Percentiles rank a stretch among this genome's conserved stretches.
Evolutionary conservation across 2,113 vertebrate species (phyloP).

Genomic region (Garra rufa): DNA sequence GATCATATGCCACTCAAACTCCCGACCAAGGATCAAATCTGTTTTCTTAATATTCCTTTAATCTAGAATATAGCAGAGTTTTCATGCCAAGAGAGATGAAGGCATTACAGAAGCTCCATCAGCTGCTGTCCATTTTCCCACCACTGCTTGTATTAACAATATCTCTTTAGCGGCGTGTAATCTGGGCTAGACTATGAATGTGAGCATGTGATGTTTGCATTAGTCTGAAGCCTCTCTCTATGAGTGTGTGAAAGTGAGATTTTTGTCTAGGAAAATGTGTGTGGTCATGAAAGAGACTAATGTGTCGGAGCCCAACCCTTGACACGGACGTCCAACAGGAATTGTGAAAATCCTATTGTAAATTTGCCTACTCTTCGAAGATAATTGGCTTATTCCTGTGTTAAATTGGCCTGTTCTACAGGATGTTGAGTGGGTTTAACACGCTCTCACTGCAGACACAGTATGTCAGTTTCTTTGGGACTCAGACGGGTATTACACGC

Average conservation of each 20-base stretch:
- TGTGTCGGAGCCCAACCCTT: conserved; percentile 59
- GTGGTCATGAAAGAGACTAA: conserved; percentile 51
- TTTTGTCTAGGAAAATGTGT: conserved; percentile 53
- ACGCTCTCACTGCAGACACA: conserved; percentile 61
- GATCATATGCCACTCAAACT: too few species aligned
- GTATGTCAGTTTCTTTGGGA: conserved; percentile 68
- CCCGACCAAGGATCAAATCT: too few species aligned
- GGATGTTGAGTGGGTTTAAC: conserved; percentile 70
- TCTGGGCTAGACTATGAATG: conserved; percentile 23
- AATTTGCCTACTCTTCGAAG: conserved; percentile 68
- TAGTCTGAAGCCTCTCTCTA: conserved; percentile 31
- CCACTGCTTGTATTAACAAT: neutral
- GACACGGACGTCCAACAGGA: conserved; percentile 68
- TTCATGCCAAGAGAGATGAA: neutral
- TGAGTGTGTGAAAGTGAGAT: conserved; percentile 35
- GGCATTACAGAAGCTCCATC: conserved; percentile 12
- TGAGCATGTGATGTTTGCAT: conserved; percentile 49
- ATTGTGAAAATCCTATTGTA: conserved; percentile 72
- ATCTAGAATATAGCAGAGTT: neutral
- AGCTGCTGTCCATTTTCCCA: neutral
- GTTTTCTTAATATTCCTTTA: neutral
- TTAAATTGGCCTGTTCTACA: conserved; percentile 72
- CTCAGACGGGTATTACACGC: conserved; percentile 71
- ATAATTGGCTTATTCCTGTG: conserved; percentile 79
- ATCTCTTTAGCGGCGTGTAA: conserved; percentile 20